phyloP scores from a whole-genome alignment of 1,140 invertebrate species.

The Chlorops oryzae region DNA sequence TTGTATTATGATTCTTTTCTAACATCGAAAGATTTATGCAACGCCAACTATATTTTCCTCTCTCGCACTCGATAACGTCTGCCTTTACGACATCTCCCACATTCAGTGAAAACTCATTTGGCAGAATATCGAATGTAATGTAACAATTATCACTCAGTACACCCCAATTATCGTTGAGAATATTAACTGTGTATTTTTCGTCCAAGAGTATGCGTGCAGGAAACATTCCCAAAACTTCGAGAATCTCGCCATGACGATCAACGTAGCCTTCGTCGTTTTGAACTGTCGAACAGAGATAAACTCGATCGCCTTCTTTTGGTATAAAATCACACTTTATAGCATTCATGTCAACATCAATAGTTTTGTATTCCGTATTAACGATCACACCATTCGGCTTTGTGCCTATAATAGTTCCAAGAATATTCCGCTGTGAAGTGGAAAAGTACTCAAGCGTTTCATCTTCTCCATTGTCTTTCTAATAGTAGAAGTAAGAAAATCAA shows the following conservation, averaged over 20 bases:
- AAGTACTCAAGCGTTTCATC: too few species aligned
- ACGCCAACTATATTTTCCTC: conserved; percentile 23
- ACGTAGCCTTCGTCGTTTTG: conserved; percentile 29
- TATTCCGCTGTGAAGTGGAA: conserved; percentile 48
- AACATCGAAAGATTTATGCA: conserved; percentile 27
- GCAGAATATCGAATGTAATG: conserved; percentile 25
- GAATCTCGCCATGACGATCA: conserved; percentile 34
- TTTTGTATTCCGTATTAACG: conserved; percentile 51
- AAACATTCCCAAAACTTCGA: conserved; percentile 25
- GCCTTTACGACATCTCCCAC: conserved; percentile 29
- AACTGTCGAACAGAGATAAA: conserved; percentile 29
- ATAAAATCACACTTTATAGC: conserved; percentile 50
- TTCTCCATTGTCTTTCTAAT: too few species aligned
- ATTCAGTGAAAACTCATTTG: conserved; percentile 13
- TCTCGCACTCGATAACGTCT: conserved; percentile 35
- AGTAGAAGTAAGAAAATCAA: too few species aligned
- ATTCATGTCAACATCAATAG: conserved; percentile 53
- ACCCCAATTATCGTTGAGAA: conserved; percentile 18
- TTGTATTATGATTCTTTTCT: conserved; percentile 25
- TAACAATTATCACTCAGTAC: conserved; percentile 19
- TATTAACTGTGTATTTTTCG: conserved; percentile 22
- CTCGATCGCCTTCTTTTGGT: conserved; percentile 37
- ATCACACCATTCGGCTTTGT: conserved; percentile 48
- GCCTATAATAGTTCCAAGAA: conserved; percentile 52
- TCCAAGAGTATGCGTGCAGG: conserved; percentile 20